Base-by-base conservation (phyloP, 2,888 invertebrate genomes). In the Uloborus plumipes region DNA sequence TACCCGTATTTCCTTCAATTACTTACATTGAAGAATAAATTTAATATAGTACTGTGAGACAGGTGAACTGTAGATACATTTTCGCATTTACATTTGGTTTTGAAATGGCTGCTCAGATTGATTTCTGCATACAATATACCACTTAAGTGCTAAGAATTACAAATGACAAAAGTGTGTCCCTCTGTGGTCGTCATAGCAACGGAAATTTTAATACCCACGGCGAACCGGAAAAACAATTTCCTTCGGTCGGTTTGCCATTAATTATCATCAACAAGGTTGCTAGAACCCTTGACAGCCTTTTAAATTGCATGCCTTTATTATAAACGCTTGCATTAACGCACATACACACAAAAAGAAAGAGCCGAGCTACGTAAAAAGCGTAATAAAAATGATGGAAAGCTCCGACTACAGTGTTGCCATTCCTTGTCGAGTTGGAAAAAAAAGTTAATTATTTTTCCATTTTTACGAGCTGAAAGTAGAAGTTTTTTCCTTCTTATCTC, bases 381-480 rank as follows among this genome's bases (percentile, higher is more conserved):
- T 74, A 80, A 79, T 79, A 73, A 80, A 74, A 80, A 73, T 74
- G 80, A 80, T 74, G 80, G 67, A 80, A 74, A 53, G 69, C 62
- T 51, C 26, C 50, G 26, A 66, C 65, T 61, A 22, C 51, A 74
- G 51, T 67, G 80, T 74, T 78, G 77, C 77, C 77, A 78, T 78
- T 74, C 39, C 20, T 73, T 61, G 66, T 67, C 73, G 59, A 66
- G 62, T 59, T 62, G 67, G n/a, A 39, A 72, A 73, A 69, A 66
- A 67, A 79, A 73, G 79, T 80, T 80, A 80, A 80, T 80, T 80
- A 80, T 73, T 80, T 73, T 80, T 74, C 73, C 73, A 67, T 69
- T 69, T 80, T 80, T 74, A 80, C 50, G 80, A 80, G 80, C 73
- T 58, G 64, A 62, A 74, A 74, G 77, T 67, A 69, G 16, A 20